Percentiles rank a stretch among this genome's conserved stretches.
Conservation (phyloP, 2,797 vertebrate genomes). For the Hyperoplus immaculatus region DNA sequence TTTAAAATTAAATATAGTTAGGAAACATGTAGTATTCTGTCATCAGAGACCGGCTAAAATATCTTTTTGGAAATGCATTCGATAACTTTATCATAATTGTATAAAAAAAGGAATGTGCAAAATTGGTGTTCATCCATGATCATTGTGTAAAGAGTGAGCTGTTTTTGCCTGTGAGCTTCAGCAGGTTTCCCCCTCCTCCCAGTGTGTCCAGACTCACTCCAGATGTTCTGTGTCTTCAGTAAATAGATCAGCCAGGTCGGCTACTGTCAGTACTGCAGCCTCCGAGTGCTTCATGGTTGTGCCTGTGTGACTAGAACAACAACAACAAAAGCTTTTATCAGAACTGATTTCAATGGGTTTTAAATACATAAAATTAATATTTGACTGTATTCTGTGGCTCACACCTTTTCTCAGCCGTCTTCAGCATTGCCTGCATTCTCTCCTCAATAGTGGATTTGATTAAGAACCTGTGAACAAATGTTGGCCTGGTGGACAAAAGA, state of each 20-base stretch:
- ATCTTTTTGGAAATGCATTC: conserved; percentile 36
- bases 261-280: conserved; percentile 95
- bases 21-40: conserved; percentile 28
- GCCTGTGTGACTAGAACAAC: conserved; percentile 87
- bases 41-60: conserved; percentile 42
- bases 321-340: neutral
- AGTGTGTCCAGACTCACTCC: conserved; percentile 63
- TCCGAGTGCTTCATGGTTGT: conserved; percentile 96
- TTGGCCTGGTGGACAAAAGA: conserved; percentile 85
- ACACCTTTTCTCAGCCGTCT: conserved; percentile 95
- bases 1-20: conserved; percentile 21
- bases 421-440: conserved; percentile 97
- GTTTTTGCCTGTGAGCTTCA: conserved; percentile 3
- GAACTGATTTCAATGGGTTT: neutral
- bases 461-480: conserved; percentile 97
- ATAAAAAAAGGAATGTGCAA: conserved; percentile 77
- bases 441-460: conserved; percentile 99
- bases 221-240: conserved; percentile 92
- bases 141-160: conserved; percentile 3
- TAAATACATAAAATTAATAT: neutral
- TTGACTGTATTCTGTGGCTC: neutral
- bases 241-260: conserved; percentile 95
- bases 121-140: conserved; percentile 22
- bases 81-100: neutral
- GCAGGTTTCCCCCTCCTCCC: neutral